Evolutionary conservation across 1,140 invertebrate genomes (phyloP).

Genomic region (Melipona quadrifasciata): DNA sequence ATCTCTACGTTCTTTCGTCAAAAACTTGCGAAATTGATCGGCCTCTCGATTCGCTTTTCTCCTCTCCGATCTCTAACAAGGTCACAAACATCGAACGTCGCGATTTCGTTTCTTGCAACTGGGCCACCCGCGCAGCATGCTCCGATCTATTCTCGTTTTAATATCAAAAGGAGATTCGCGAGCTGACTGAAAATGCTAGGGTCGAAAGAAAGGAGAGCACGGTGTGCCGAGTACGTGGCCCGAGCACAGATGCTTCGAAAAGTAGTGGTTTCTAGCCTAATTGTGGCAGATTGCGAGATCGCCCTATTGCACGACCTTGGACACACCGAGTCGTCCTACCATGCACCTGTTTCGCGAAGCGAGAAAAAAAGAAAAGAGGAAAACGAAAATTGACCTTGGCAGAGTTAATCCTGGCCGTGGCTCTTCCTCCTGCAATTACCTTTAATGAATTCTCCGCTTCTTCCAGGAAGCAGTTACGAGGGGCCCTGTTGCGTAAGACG

Average conservation of each 20-base stretch:
- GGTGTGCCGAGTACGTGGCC: conserved; percentile 9
- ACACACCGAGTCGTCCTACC: conserved; percentile 32
- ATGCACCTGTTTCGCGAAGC: conserved; percentile 51
- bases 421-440: conserved; percentile 31
- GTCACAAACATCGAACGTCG: too few relatives aligned
- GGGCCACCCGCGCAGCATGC: too few relatives aligned
- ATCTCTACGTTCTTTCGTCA: too few relatives aligned
- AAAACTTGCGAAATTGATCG: too few relatives aligned
- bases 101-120: not conserved
- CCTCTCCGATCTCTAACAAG: rapidly evolving
- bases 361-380: not conserved
- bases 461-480: conserved; percentile 27
- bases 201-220: not conserved
- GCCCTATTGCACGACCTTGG: conserved; percentile 58
- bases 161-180: not conserved
- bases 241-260: conserved; percentile 3
- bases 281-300: conserved; percentile 5
- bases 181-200: not conserved
- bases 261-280: conserved; percentile 8
- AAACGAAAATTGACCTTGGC: conserved; percentile 38
- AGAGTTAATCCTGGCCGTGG: conserved; percentile 43
- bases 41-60: not conserved
- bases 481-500: conserved; percentile 9
- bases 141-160: not conserved
- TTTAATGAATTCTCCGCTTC: conserved; percentile 10